Evolutionary conservation across 1,140 invertebrate genomes (phyloP).

Genomic region (Papilio machaon): DNA sequence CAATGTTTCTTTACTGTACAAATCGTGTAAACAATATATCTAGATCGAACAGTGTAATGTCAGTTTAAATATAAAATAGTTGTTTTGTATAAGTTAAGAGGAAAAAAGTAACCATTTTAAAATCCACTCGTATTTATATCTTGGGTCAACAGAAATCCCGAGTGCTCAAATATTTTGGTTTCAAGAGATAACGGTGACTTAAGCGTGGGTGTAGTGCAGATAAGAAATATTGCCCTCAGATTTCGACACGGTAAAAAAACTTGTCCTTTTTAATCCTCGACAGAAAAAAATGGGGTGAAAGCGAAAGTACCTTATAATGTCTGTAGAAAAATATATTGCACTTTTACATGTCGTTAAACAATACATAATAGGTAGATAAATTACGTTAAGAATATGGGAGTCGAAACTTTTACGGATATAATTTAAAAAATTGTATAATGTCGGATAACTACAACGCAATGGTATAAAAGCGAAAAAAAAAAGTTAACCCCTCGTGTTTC

Average conservation of each 20-base stretch:
- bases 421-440: neutral
- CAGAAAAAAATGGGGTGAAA: slow-evolving; percentile 42
- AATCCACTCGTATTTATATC: slow-evolving; percentile 32
- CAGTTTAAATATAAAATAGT: neutral
- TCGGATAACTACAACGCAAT: neutral
- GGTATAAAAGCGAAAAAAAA: neutral
- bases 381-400: neutral
- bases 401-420: neutral
- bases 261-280: slow-evolving; percentile 61
- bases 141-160: slow-evolving; percentile 44
- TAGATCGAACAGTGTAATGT: neutral
- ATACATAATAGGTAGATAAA: neutral
- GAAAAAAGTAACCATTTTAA: slow-evolving; percentile 29
- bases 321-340: neutral
- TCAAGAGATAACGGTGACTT: slow-evolving; percentile 58
- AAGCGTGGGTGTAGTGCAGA: slow-evolving; percentile 56
- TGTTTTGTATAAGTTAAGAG: neutral
- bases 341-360: neutral
- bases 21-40: neutral
- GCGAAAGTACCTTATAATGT: neutral
- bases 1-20: too few relatives aligned
- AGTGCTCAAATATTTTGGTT: slow-evolving; percentile 72
- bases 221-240: slow-evolving; percentile 55
- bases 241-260: slow-evolving; percentile 50
- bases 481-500: slow-evolving; percentile 21